These are phyloP conservation scores for Gymnarchus niloticus DNA, from an alignment of 2,113 vertebrate species.

Conservation along the genomic window DNA sequence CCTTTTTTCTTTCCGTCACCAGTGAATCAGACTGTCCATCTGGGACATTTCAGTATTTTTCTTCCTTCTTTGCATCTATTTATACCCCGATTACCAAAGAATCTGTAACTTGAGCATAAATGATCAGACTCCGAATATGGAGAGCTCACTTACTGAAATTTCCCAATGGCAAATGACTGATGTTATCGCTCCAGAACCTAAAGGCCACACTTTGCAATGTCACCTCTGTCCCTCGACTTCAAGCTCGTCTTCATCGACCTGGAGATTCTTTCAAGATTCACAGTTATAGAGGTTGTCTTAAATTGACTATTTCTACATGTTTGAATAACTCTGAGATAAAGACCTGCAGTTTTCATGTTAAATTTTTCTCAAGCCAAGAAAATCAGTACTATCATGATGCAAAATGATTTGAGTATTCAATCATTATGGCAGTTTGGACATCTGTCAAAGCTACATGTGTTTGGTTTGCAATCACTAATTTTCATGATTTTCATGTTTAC, in stretches of 20 bases:
- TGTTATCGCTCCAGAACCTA: slow-evolving; percentile 47
- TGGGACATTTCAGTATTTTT: background rate
- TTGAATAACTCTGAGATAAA: background rate
- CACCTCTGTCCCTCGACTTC: slow-evolving; percentile 29
- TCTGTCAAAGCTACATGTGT: background rate
- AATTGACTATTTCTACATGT: background rate
- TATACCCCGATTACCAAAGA: background rate
- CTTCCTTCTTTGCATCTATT: background rate
- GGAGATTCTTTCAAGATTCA: slow-evolving; percentile 18
- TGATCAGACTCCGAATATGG: background rate
- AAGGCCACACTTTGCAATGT: slow-evolving; percentile 45
- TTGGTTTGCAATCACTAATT: background rate
- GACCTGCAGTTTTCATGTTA: background rate
- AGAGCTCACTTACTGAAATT: background rate
- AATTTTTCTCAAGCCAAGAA: background rate
- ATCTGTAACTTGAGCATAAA: background rate
- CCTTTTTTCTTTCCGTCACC: background rate
- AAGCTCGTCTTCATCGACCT: slow-evolving; percentile 6
- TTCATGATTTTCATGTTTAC: too few species aligned
- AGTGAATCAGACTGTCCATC: background rate
- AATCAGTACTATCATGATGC: background rate
- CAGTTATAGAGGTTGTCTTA: background rate
- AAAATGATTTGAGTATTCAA: background rate
- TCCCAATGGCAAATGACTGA: background rate
- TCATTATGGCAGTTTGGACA: background rate